Conservation (phyloP, 2,888 invertebrate species). For the Capitulum mitella region DNA sequence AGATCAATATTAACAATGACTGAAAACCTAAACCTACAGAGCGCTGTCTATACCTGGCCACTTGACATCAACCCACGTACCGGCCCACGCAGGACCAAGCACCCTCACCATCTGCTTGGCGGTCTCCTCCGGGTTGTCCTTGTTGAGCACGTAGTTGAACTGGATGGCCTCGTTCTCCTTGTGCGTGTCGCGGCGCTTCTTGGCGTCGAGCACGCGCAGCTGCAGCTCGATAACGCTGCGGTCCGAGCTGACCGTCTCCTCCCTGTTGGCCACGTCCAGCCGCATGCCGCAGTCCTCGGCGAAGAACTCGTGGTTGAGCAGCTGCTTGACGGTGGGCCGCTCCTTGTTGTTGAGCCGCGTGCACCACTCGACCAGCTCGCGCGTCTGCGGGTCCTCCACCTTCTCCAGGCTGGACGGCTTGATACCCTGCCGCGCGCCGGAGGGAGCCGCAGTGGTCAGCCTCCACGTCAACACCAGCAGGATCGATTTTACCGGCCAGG, state of each 20-base stretch:
- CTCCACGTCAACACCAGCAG: no score
- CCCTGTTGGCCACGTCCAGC: constrained; percentile 60
- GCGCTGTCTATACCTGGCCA: no score
- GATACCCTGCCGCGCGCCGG: constrained; percentile 60
- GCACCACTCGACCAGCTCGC: constrained; percentile 93
- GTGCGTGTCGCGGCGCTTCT: constrained; percentile 92
- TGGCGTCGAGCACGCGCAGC: constrained; percentile 88
- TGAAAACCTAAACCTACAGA: no score
- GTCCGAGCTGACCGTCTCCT: constrained; percentile 46
- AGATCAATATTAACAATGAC: no score
- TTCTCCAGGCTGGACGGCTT: constrained; percentile 93
- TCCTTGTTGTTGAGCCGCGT: constrained; percentile 82
- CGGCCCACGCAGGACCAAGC: no score
- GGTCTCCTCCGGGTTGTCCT: constrained; percentile 87
- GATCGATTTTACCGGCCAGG: no score
- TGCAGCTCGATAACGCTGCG: constrained; percentile 71
- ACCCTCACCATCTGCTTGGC: constrained; percentile 76
- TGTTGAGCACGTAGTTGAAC: constrained; percentile 89
- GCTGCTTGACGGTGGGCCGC: constrained; percentile 84
- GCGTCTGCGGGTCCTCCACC: constrained; percentile 88
- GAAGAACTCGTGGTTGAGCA: constrained; percentile 93
- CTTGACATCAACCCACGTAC: no score
- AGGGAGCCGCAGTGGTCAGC: no score
- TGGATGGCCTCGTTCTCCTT: constrained; percentile 99
- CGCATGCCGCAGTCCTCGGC: constrained; percentile 83